Evolutionary conservation across 2,888 invertebrate genomes (phyloP).

Genomic region (Brachyptera putata): DNA sequence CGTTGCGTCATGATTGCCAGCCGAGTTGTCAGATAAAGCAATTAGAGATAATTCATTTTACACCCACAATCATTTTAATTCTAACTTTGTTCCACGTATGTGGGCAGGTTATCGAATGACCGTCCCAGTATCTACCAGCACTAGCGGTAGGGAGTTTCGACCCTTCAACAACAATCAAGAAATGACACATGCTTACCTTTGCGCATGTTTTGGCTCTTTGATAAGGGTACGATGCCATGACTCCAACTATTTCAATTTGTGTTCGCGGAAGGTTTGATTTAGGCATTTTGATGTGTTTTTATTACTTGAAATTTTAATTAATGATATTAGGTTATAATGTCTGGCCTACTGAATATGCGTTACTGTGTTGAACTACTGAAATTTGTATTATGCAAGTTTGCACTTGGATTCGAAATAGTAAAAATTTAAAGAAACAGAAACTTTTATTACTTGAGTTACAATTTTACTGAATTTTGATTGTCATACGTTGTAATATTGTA

Average conservation of each 20-base stretch:
- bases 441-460: background rate
- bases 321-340: background rate
- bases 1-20: too few species aligned
- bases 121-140: too few species aligned
- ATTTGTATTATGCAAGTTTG: background rate
- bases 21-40: too few species aligned
- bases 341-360: background rate
- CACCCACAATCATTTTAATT: too few species aligned
- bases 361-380: background rate
- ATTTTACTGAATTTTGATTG: background rate
- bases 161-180: too few species aligned
- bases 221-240: slow-evolving; percentile 8
- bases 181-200: too few species aligned
- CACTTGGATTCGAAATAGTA: background rate
- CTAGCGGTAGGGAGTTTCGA: too few species aligned
- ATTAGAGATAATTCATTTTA: too few species aligned
- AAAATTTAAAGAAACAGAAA: background rate
- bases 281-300: background rate
- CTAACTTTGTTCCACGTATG: too few species aligned
- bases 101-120: too few species aligned
- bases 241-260: slow-evolving; percentile 3
- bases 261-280: background rate
- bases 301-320: too few species aligned
- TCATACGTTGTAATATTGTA: background rate
- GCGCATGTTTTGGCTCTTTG: slow-evolving; percentile 21